Conservation (phyloP, 2,888 invertebrate species). For the Nemoura dubitans region DNA sequence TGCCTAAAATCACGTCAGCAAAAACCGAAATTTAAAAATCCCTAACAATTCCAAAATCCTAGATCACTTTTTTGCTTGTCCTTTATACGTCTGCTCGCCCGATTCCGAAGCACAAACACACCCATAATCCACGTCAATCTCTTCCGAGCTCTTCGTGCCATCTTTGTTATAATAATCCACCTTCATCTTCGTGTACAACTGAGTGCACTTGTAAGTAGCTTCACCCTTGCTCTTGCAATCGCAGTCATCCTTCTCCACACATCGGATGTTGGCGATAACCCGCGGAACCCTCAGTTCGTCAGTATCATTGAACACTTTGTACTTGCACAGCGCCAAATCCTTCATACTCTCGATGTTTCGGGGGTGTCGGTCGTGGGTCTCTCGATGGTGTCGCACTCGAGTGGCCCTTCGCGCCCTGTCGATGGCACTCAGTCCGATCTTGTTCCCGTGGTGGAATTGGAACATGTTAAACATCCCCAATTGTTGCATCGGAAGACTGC, state of each 20-base stretch:
- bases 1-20: background rate
- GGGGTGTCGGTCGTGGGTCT: background rate
- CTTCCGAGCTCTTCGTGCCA: background rate
- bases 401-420: background rate
- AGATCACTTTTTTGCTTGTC: background rate
- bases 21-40: background rate
- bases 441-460: background rate
- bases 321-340: background rate
- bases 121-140: background rate
- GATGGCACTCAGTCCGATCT: background rate
- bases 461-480: background rate
- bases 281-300: background rate
- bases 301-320: background rate
- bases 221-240: background rate
- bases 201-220: background rate
- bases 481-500: background rate
- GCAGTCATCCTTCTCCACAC: background rate
- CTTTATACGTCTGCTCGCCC: background rate
- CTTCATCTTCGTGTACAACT: background rate
- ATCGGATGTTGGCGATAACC: background rate
- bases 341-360: background rate
- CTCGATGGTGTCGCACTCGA: background rate
- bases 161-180: background rate
- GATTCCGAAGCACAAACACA: slow-evolving; percentile 13
- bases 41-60: background rate